These are phyloP conservation scores for Todus mexicanus DNA, from an alignment of 2,797 vertebrate species.

Conservation along the genomic window DNA sequence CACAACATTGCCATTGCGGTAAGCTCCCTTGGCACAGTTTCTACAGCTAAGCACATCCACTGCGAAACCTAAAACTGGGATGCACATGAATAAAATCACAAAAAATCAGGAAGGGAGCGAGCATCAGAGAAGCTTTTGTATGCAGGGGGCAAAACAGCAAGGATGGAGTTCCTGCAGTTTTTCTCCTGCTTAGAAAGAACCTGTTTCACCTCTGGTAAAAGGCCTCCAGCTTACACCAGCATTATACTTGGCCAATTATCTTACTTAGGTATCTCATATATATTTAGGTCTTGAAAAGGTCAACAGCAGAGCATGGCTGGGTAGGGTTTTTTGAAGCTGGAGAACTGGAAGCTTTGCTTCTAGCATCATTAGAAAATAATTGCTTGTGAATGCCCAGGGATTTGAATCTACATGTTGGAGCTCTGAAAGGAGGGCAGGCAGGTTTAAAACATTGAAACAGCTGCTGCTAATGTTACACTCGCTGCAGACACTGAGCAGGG, in stretches of 20 bases:
- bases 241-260: constrained; percentile 25
- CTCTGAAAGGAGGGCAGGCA: constrained; percentile 34
- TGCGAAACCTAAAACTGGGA: constrained; percentile 39
- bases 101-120: constrained; percentile 38
- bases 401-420: constrained; percentile 23
- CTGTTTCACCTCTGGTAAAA: neutral
- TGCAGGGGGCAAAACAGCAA: constrained; percentile 57
- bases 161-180: constrained; percentile 58
- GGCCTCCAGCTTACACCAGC: neutral
- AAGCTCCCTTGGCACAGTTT: constrained; percentile 25
- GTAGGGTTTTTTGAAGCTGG: constrained; percentile 36
- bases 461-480: neutral
- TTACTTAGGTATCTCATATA: constrained; percentile 15
- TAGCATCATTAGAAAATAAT: constrained; percentile 57
- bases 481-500: neutral
- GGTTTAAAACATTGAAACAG: constrained; percentile 24
- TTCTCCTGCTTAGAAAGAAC: neutral
- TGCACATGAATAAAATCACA: constrained; percentile 57
- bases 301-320: neutral
- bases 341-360: constrained; percentile 49
- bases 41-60: constrained; percentile 40
- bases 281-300: constrained; percentile 55
- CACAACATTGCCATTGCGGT: neutral
- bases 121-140: constrained; percentile 54
- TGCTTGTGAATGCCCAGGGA: constrained; percentile 21